These are phyloP conservation scores for Pterocles gutturalis DNA, from an alignment of 2,113 vertebrate species.

Conservation along the genomic window DNA sequence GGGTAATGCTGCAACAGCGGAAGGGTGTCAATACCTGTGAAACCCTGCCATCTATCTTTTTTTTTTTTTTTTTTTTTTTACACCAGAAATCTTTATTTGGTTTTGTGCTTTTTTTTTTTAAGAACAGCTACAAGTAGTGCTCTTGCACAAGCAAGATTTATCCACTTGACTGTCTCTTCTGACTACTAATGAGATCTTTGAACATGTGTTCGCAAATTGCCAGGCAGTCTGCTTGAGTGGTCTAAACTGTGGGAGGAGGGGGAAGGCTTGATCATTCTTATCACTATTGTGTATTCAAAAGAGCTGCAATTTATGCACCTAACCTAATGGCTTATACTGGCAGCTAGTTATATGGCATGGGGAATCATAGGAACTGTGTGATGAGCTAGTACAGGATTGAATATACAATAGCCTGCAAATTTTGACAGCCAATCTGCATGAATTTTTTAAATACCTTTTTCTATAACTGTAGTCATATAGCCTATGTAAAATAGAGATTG, in stretches of 20 bases:
- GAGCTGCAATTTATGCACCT: conserved; percentile 16
- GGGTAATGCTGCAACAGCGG: background rate
- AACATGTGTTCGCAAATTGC: conserved; percentile 48
- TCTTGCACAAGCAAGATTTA: conserved; percentile 15
- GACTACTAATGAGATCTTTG: conserved; percentile 58
- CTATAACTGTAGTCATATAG: background rate
- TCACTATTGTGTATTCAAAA: background rate
- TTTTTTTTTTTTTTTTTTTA: background rate
- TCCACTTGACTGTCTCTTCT: conserved; percentile 25
- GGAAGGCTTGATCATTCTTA: background rate
- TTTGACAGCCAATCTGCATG: background rate
- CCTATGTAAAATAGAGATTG: background rate
- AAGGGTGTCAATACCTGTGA: background rate
- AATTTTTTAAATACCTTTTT: background rate
- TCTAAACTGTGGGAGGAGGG: background rate
- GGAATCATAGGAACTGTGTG: background rate
- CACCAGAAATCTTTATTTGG: background rate
- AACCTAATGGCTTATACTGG: background rate
- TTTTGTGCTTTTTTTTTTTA: background rate
- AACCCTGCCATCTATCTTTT: background rate
- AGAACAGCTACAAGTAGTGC: background rate
- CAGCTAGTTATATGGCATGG: background rate
- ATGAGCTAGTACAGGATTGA: background rate
- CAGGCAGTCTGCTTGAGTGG: conserved; percentile 32
- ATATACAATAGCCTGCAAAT: background rate